Evolutionary conservation across 2,797 vertebrate genomes (phyloP), one percentile per base, ranked within the genome.

Genomic region (Platyrinchus mystaceus): DNA sequence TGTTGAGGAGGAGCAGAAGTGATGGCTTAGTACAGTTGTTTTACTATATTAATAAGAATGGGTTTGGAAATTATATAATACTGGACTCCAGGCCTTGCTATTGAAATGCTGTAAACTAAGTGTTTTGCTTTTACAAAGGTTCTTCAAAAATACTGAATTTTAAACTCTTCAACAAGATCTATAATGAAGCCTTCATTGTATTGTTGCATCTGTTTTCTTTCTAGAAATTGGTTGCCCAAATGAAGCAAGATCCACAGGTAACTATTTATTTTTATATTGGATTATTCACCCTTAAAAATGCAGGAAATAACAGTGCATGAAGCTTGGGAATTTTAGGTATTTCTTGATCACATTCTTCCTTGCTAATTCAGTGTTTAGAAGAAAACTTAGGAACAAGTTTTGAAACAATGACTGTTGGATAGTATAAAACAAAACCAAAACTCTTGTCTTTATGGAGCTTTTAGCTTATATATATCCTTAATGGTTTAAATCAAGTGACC

Each of bases 211-310:
- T 96, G n/a, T 80, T 96, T 96, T 96, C 90, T 97, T 82, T 96
- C 93, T 94, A 99, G 99, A 99, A 99, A 99, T 97, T 99, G 97
- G 99, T 99, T 96, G 99, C 99, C 96, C 99, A 99, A 97, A 99
- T 99, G 99, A 99, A 99, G 97, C 99, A 99, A 98, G 99, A 99
- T 97, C 99, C 99, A 80, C 99, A 99, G 99, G 99, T 99, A 98
- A 98, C 90, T 93, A 84, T 50, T 71, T 90, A 44, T 92, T 83
- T 95, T 96, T 64, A 52, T 80, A 21, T 39, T 82, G 27, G 18
- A 77, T 66, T 32, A 43, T 52, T 86, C 91, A 85, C 36, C 30
- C 55, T 89, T 96, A 78, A 93, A 96, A 78, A 90, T 76, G 53
- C 30, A 96, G 85, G 27, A 96, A 79, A 78, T 75, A 62, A 44